These are phyloP conservation scores for Anomalospiza imberbis DNA, from an alignment of 2,797 vertebrate species.

Conservation along the genomic window DNA sequence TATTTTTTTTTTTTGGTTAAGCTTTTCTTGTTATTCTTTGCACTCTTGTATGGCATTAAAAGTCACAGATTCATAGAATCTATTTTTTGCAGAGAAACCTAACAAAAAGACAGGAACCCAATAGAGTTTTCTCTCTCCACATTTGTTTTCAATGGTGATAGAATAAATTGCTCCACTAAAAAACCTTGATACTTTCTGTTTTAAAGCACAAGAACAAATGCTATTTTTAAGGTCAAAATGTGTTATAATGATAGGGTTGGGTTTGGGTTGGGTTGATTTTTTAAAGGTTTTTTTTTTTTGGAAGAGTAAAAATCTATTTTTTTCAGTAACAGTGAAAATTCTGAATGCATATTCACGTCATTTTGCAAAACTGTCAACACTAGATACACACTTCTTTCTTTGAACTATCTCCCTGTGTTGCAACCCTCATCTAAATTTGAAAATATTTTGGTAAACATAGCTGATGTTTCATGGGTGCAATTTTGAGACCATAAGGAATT, in stretches of 20 bases:
- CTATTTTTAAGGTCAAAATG: constrained; percentile 46
- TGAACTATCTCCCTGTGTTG: constrained; percentile 38
- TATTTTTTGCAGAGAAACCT: not conserved
- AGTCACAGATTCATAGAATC: not conserved
- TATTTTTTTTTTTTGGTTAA: not conserved
- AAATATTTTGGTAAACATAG: constrained; percentile 64
- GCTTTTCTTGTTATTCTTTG: not conserved
- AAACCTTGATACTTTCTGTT: not conserved
- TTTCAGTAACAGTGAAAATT: constrained; percentile 14
- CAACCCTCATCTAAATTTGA: constrained; percentile 43
- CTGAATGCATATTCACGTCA: constrained; percentile 11
- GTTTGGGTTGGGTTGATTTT: not conserved
- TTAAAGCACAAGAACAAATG: constrained; percentile 5
- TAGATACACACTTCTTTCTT: constrained; percentile 1
- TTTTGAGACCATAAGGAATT: constrained; percentile 51
- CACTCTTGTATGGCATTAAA: not conserved
- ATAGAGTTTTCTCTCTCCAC: not conserved
- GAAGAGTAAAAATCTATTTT: not conserved
- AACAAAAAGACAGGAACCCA: not conserved
- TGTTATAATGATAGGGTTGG: constrained; percentile 5
- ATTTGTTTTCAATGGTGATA: not conserved
- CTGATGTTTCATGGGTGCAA: constrained; percentile 40
- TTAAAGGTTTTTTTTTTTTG: not conserved
- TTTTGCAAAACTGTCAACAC: constrained; percentile 51
- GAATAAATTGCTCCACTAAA: not conserved